Evolutionary conservation across 2,888 invertebrate genomes (phyloP), one percentile per base, ranked within the genome.

Genomic region (Plebejus anna): DNA sequence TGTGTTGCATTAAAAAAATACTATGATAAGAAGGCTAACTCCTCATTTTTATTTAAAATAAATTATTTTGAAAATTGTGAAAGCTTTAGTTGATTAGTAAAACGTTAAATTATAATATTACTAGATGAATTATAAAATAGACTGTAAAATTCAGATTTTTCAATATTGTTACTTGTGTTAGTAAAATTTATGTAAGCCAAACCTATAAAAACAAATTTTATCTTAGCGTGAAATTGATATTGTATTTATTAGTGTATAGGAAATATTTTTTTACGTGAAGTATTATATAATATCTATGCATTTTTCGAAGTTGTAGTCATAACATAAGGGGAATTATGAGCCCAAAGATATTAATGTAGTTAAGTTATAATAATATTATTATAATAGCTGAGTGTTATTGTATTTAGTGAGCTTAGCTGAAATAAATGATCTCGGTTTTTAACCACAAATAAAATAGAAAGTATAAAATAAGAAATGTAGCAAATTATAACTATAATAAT

Each of bases 261-360:
- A 51, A 36, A 73, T 73, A 73, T 55, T 73, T 73, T 72, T 73
- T 55, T 73, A 73, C 32, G 55, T 55, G 7, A 28, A 73, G 70
- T 70, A 16, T 22, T 47, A 47, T 2, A 9, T 42, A 1, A 47
- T 47, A 16, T 55, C 55, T 73, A 55, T 73, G 73, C 13, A 16
- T 66, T 22, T 13, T 66, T 66, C 32, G 66, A 16, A 66, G 61
- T 61, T 32, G 32, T 66, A 28, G 66, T 22, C 32, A 66, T 28
- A 61, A 11, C 5, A 55, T 59, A 28, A 22, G 22, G 11, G 9
- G 7, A 61, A 61, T 28, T 9, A 9, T 61, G 7, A 22, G 22
- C 28, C 61, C 28, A 61, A 28, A 28, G 2, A 28, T 61, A 32
- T 66, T 32, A 66, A 5, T 32, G 9, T 59, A 59, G 22, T 7